These are phyloP conservation scores for Synodontis membranacea DNA, from an alignment of 2,113 vertebrate species.

Conservation along the genomic window DNA sequence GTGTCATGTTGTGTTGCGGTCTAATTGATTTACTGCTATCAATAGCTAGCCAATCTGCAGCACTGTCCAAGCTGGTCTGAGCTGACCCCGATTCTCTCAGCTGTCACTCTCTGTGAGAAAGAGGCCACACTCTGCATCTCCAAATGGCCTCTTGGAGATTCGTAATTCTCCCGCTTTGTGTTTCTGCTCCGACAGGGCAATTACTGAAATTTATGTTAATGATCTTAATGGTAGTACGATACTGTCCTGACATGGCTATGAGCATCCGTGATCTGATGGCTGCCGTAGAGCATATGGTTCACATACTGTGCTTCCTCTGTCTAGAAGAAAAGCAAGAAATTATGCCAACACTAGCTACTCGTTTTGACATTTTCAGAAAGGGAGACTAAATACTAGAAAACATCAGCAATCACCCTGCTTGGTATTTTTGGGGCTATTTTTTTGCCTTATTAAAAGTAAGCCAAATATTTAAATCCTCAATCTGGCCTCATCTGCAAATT, in stretches of 20 bases:
- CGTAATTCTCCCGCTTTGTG: conserved; percentile 49
- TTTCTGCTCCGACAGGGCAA: conserved; percentile 81
- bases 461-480: conserved; percentile 23
- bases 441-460: conserved; percentile 34
- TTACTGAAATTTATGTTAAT: conserved; percentile 94
- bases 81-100: conserved; percentile 89
- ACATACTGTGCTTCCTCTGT: conserved; percentile 69
- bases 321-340: conserved; percentile 41
- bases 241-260: conserved; percentile 66
- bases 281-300: conserved; percentile 70
- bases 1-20: conserved; percentile 49
- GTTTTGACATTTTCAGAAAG: conserved; percentile 35
- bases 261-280: conserved; percentile 63
- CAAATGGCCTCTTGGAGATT: conserved; percentile 48
- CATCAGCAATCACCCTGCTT: not conserved
- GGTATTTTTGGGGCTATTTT: conserved; percentile 13
- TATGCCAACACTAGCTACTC: conserved; percentile 65
- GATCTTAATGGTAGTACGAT: conserved; percentile 76
- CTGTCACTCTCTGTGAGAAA: conserved; percentile 92
- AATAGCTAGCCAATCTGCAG: conserved; percentile 93
- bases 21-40: conserved; percentile 89
- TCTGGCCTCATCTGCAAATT: conserved; percentile 38
- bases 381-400: conserved; percentile 49
- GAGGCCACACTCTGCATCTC: conserved; percentile 81
- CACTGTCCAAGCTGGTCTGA: conserved; percentile 91